Base-by-base conservation (phyloP, 2,797 vertebrate species). In the Xiphorhynchus erythropygius region DNA sequence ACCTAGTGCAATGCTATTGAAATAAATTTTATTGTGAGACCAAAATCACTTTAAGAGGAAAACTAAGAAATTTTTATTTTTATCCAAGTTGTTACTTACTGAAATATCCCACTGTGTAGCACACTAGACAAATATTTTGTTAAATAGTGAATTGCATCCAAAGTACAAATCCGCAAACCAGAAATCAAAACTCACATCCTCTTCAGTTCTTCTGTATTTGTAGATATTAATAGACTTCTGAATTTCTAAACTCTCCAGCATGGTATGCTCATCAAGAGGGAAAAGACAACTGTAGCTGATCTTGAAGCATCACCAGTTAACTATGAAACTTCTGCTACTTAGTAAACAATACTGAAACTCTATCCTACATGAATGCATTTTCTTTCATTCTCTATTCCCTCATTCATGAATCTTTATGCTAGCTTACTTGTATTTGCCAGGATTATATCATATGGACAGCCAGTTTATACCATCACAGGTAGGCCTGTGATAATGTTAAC, bases 241-340 rank as follows among this genome's bases (percentile, higher is more conserved):
- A 69, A 62, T 83, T 85, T 80, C 52, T 84, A 37, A 55, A 3
- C 8, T 88, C 18, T 69, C 15, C 27, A 57, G 25, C 23, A 53
- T 1, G 3, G 13, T 17, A 56, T 0, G 2, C 50, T 65, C 52
- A 57, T 4, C 16, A 65, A 82, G 17, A 70, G 30, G 0, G 3
- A 3, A 56, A 82, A 49, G 42, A 76, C 4, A 85, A 76, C 53
- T 24, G 25, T 23, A 56, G 46, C 7, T 53, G 30, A 67, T 39
- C 39, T 63, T 77, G 22, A 71, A 33, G 10, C 27, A 78, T 25
- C 35, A 77, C 5, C 44, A 55, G 7, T 19, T 8, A 88, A 41
- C 22, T 41, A 23, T 3, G 13, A 83, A 88, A 82, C 11, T 78
- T 50, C 30, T 62, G 24, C 23, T 57, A 24, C 13, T 57, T 44